Evolutionary conservation across 1,140 invertebrate species (phyloP), one percentile per base, ranked within the genome.

Genomic region (Metopolophium dirhodum): DNA sequence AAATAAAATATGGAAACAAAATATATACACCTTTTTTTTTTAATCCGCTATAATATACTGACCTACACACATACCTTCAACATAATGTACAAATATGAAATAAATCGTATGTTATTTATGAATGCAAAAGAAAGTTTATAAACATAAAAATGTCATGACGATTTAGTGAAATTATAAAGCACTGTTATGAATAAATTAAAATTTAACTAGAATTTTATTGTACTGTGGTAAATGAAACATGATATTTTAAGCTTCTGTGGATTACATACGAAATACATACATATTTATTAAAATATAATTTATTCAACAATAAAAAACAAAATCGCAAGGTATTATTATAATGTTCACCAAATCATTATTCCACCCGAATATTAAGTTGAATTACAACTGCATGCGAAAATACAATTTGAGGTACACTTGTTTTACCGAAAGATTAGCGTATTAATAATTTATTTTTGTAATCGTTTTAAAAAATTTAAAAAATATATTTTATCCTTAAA

Each of bases 271-370:
- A 45, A 41, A 41, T 30, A 86, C 14, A 68, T 68, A 14, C 61
- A 68, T 68, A 86, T 86, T 86, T 45, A 86, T 45, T 86, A 47
- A 85, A 86, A 30, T 30, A 30, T 86, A 30, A 47, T 86, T 86
- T 86, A 86, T 86, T 86, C 26, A 86, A 30, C 8, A 86, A 47
- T 86, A 41, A 86, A 54, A 86, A 86, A 26, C 23, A 86, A 86
- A 68, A 86, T 86, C 23, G 47, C 26, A 26, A 85, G 41, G 22
- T 85, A 85, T 85, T 37, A 68, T 68, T 85, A 41, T 85, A 85
- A 83, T 83, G n/a, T 83, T 83, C 37, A 45, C 23, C 37, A 41
- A 41, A 85, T 41, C 23, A 85, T 85, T 85, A 41, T 26, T 85
- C 41, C 23, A 41, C 23, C 83, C 9, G 23, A 26, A 85, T 37